Conservation (phyloP, 2,888 invertebrate genomes). For the Carpatolechia fugitivella region DNA sequence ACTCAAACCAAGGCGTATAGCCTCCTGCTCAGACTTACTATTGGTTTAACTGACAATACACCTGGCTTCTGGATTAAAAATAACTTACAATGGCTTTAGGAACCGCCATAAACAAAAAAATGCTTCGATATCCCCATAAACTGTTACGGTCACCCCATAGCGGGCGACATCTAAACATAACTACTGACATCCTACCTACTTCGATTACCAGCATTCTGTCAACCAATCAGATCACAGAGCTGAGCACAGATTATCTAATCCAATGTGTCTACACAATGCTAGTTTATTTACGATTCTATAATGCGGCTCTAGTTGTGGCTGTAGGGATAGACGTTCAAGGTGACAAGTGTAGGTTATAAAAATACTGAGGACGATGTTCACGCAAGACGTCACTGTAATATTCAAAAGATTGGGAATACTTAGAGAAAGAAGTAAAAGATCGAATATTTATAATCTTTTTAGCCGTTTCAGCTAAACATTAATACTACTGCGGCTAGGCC, state of each 20-base stretch:
- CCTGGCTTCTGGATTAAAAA: background rate
- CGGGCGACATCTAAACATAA: slow-evolving; percentile 38
- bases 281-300: background rate
- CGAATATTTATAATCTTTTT: too few relatives aligned
- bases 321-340: background rate
- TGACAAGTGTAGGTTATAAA: background rate
- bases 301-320: too few relatives aligned
- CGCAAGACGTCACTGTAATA: too few relatives aligned
- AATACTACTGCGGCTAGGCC: too few relatives aligned
- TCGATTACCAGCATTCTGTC: slow-evolving; percentile 23
- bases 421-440: too few relatives aligned
- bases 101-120: background rate
- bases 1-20: too few relatives aligned
- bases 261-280: background rate
- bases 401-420: too few relatives aligned
- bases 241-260: background rate
- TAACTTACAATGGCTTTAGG: too few relatives aligned
- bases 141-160: slow-evolving; percentile 22
- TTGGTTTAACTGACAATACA: background rate
- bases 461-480: too few relatives aligned
- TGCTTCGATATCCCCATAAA: background rate
- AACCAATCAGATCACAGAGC: background rate
- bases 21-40: too few relatives aligned
- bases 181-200: slow-evolving; percentile 38
- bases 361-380: too few relatives aligned